Percentiles rank a stretch among this genome's conserved stretches.
Conservation (phyloP, 2,113 vertebrate genomes). For the Myrmecobius fasciatus region DNA sequence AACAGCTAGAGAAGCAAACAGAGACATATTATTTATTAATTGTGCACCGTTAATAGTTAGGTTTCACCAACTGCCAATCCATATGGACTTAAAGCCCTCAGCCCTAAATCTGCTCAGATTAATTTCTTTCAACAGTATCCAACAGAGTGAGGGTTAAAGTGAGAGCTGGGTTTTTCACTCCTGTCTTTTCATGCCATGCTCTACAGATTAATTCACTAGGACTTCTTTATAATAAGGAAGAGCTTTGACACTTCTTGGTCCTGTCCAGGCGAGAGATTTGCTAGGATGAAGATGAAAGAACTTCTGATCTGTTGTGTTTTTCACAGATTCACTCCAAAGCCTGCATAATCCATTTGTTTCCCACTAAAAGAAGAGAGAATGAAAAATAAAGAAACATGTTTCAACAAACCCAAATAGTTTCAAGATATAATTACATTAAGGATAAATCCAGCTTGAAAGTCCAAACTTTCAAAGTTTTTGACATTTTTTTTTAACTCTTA, state of each 20-base stretch:
- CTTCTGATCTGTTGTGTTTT: conserved; percentile 81
- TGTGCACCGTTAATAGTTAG: conserved; percentile 73
- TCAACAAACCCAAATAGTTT: conserved; percentile 65
- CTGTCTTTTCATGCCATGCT: conserved; percentile 71
- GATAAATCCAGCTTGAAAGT: conserved; percentile 54
- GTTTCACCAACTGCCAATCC: conserved; percentile 75
- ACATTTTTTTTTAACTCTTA: conserved; percentile 54
- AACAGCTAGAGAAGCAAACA: conserved; percentile 75
- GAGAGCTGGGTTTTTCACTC: conserved; percentile 65
- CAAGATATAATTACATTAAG: conserved; percentile 63
- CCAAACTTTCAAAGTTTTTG: conserved; percentile 57
- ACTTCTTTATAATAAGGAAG: conserved; percentile 70
- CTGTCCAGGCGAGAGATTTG: conserved; percentile 79
- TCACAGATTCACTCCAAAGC: conserved; percentile 84
- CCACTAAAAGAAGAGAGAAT: conserved; percentile 69
- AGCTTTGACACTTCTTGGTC: conserved; percentile 47
- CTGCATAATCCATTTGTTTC: conserved; percentile 87
- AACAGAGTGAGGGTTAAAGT: conserved; percentile 67
- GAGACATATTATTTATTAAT: conserved; percentile 76
- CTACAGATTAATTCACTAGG: conserved; percentile 70
- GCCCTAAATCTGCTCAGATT: conserved; percentile 77
- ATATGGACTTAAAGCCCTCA: conserved; percentile 72
- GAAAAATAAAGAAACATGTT: conserved; percentile 14
- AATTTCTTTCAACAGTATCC: conserved; percentile 77
- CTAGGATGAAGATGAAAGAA: conserved; percentile 86